Conservation (phyloP, 23 tunicate genomes). For the Botrylloides violaceus region DNA sequence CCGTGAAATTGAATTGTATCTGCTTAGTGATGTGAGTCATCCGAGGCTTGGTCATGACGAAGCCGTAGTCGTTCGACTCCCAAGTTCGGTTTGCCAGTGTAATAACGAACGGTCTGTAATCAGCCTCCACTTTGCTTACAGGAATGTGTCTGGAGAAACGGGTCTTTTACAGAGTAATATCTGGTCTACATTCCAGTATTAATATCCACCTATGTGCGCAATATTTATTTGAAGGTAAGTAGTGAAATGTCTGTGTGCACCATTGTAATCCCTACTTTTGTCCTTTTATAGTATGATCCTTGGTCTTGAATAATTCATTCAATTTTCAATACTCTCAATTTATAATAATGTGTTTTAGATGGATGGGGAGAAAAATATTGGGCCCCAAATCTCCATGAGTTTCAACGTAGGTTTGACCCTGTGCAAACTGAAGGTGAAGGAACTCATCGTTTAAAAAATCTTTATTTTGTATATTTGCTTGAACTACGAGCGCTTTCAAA, state of each 20-base stretch:
- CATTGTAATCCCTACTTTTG: neutral
- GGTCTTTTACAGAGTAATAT: conserved; percentile 87
- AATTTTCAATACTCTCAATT: no score
- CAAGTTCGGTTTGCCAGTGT: no score
- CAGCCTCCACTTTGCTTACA: no score
- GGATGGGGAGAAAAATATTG: conserved; percentile 65
- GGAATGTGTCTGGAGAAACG: conserved; percentile 93
- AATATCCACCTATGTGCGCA: conserved; percentile 68
- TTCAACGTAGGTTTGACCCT: conserved; percentile 74
- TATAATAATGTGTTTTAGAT: no score
- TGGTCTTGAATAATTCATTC: neutral
- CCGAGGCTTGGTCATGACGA: no score
- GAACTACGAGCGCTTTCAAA: conserved; percentile 90
- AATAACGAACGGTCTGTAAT: no score
- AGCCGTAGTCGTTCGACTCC: no score
- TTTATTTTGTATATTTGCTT: conserved; percentile 77
- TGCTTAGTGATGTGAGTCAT: no score
- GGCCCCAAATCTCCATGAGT: conserved; percentile 78
- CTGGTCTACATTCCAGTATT: conserved; percentile 88
- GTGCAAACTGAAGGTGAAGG: conserved; percentile 67
- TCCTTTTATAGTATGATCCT: neutral
- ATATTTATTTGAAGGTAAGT: conserved; percentile 75
- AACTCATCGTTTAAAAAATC: conserved; percentile 60
- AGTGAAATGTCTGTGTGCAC: neutral
- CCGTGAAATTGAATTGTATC: no score